Evolutionary conservation across 2,113 vertebrate species (phyloP).

Genomic region (Anhinga rufa): DNA sequence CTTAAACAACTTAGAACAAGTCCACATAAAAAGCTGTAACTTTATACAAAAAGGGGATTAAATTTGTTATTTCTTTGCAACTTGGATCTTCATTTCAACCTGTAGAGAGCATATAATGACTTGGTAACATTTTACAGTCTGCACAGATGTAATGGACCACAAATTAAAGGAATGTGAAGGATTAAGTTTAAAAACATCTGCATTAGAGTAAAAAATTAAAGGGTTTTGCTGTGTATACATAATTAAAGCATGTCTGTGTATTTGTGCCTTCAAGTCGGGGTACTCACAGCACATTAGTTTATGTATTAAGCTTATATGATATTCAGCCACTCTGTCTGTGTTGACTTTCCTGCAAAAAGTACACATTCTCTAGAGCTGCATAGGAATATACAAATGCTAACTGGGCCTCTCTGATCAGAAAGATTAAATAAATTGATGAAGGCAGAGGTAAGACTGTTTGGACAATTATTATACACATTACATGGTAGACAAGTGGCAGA

Average conservation of each 20-base stretch:
- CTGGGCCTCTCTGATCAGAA: background rate
- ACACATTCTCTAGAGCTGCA: background rate
- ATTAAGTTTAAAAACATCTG: background rate
- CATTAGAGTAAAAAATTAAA: background rate
- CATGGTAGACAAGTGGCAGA: background rate
- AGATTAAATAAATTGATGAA: background rate
- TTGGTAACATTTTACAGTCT: background rate
- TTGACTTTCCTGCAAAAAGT: background rate
- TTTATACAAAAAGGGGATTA: background rate
- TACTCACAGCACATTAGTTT: background rate
- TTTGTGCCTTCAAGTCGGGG: background rate
- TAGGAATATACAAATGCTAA: background rate
- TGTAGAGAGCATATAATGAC: background rate
- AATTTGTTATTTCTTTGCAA: background rate
- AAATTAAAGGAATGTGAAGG: background rate
- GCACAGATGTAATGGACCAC: background rate
- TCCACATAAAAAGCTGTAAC: background rate
- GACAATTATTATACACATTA: background rate
- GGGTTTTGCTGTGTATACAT: background rate
- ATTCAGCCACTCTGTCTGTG: background rate
- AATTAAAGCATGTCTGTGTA: background rate
- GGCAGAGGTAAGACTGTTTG: background rate
- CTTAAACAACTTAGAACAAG: background rate
- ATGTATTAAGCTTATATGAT: background rate
- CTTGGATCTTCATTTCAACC: background rate